Base-by-base conservation (phyloP, 2,113 vertebrate species). In the Triplophysa tibetana region DNA sequence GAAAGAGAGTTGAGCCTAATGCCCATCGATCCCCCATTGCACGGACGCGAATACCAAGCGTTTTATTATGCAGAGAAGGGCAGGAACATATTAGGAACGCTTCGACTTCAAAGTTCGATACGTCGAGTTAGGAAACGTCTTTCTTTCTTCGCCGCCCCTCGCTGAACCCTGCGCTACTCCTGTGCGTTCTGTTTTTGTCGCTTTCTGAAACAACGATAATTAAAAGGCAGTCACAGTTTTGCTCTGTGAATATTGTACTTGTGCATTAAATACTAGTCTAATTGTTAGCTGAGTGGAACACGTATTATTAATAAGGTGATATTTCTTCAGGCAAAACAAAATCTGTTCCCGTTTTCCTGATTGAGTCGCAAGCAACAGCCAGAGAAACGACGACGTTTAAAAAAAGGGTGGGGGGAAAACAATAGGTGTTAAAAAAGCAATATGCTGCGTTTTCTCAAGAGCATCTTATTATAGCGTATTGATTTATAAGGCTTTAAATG, bases 11-110 rank as follows among this genome's bases (percentile, higher is more conserved):
- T 88, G 87, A 88, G 90, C 87, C 90, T 90, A 92, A 93, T 91
- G 91, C 87, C 82, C 91, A 93, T 93, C 89, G 92, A 92, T 93
- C 77, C 89, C 90, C 90, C 94, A 92, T 95, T 94, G 94, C 95
- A 94, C 94, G 94, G 94, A 93, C 94, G 94, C 88, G 91, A 93
- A 93, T 93, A 91, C 91, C 92, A 92, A 93, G 88, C 88, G 83
- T 95, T 94, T 95, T 96, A 96, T 97, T 96, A 96, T 94, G 94
- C 90, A 91, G 91, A 90, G 93, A 95, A 88, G 87, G 86, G 84
- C 86, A 88, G 86, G 60, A 89, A 86, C 85, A 84, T 81, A 78
- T 85, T 84, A 79, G 86, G 82, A 88, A 81, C 48, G 80, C 77
- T 79, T 74, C 68, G 69, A 81, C 70, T 66, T 77, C 61, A 80